phyloP scores from a whole-genome alignment of 2,888 invertebrate species.

The Drosophila nigricruria region DNA sequence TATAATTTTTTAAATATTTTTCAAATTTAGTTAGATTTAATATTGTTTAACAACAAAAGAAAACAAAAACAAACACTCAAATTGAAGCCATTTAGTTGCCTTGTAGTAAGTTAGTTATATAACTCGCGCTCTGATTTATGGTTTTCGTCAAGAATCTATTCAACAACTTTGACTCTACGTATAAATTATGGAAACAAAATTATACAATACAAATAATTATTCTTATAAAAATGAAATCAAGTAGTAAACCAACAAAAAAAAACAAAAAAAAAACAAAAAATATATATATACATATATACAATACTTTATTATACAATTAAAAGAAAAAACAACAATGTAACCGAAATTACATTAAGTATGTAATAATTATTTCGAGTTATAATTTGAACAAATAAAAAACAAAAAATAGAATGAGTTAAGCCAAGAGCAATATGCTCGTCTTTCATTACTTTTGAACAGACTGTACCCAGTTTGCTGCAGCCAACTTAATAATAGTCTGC shows the following conservation, averaged over 20 bases:
- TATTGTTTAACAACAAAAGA: slow-evolving; percentile 45
- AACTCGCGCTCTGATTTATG: slow-evolving; percentile 62
- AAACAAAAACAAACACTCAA: slow-evolving; percentile 51
- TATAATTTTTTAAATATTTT: slow-evolving; percentile 33
- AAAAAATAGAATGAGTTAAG: slow-evolving; percentile 70
- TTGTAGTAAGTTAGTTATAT: slow-evolving; percentile 80
- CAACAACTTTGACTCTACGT: slow-evolving; percentile 59
- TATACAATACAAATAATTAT: slow-evolving; percentile 66
- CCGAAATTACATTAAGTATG: slow-evolving; percentile 49
- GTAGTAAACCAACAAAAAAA: slow-evolving; percentile 41
- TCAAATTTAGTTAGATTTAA: slow-evolving; percentile 43
- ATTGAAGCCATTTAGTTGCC: slow-evolving; percentile 83
- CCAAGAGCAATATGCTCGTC: slow-evolving; percentile 14
- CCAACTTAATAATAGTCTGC: slow-evolving; percentile 1
- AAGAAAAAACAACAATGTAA: slow-evolving; percentile 43
- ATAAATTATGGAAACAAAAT: slow-evolving; percentile 56
- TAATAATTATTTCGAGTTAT: slow-evolving; percentile 59
- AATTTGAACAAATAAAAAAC: slow-evolving; percentile 68
- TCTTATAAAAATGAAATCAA: slow-evolving; percentile 66
- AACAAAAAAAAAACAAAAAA: slow-evolving; percentile 27
- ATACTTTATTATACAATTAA: slow-evolving; percentile 64
- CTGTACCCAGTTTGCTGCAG: background rate
- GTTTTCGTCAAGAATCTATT: slow-evolving; percentile 41
- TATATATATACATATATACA: slow-evolving; percentile 54
- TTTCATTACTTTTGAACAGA: background rate